Evolutionary conservation across 2,888 invertebrate genomes (phyloP).

Genomic region (Aricia artaxerxes): DNA sequence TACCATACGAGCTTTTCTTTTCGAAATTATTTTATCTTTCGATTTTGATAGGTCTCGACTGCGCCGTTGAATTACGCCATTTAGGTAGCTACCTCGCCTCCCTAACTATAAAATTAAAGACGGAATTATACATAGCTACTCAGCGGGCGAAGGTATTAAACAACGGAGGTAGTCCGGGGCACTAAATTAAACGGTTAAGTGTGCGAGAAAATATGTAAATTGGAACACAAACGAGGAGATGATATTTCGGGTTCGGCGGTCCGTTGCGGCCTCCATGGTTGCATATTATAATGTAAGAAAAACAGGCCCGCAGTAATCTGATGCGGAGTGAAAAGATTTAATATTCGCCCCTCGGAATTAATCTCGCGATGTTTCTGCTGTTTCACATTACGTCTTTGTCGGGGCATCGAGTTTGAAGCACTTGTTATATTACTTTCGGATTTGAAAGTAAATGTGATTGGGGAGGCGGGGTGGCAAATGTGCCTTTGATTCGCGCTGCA

Average conservation of each 20-base stretch:
- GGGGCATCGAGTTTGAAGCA: conserved; percentile 34
- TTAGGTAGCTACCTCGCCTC: no score
- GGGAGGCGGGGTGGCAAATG: conserved; percentile 6
- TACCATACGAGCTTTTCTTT: no score
- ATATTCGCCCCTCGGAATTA: conserved; percentile 60
- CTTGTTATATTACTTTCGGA: conserved; percentile 37
- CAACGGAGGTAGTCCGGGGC: not conserved
- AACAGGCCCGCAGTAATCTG: conserved; percentile 65
- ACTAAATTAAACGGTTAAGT: conserved; percentile 22
- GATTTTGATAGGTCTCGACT: no score
- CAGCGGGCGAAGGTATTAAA: not conserved
- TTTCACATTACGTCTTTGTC: conserved; percentile 33
- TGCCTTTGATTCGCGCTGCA: conserved; percentile 28
- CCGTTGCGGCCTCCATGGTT: conserved; percentile 51
- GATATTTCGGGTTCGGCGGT: conserved; percentile 25
- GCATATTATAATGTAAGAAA: conserved; percentile 65
- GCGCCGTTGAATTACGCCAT: no score
- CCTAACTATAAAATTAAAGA: not conserved
- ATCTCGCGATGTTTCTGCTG: conserved; percentile 48
- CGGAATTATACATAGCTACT: not conserved
- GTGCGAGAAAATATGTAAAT: conserved; percentile 35
- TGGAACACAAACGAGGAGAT: conserved; percentile 31
- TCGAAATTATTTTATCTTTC: no score
- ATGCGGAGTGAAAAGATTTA: conserved; percentile 73
- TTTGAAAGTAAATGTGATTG: conserved; percentile 34